Percentiles rank a stretch among this genome's conserved stretches.
These are phyloP conservation scores for Drosophila lacertosa DNA, from an alignment of 1,140 invertebrate genomes.

Conservation along the genomic window DNA sequence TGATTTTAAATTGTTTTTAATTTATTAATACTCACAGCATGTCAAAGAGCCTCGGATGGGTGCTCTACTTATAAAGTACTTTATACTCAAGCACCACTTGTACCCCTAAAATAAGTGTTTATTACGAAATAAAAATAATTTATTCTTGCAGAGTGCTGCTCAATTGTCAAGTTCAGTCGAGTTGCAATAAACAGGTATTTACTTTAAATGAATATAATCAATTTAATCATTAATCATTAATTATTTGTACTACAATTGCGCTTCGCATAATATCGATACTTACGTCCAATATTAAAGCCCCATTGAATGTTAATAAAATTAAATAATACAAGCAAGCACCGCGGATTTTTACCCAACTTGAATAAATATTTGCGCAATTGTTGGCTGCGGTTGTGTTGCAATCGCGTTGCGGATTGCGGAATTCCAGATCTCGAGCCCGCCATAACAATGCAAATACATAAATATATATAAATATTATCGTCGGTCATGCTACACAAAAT, in stretches of 20 bases:
- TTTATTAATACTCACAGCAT: not conserved
- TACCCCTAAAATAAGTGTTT: not conserved
- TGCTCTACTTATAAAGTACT: too few species aligned
- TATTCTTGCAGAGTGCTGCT: not conserved
- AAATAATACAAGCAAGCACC: slow-evolving; percentile 54
- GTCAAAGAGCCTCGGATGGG: not conserved
- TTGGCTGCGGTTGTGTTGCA: slow-evolving; percentile 48
- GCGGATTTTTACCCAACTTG: slow-evolving; percentile 36
- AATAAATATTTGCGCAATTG: slow-evolving; percentile 67
- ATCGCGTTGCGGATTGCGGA: slow-evolving; percentile 36
- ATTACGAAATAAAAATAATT: not conserved
- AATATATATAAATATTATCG: not conserved
- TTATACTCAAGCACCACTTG: too few species aligned
- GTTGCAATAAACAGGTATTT: slow-evolving; percentile 13
- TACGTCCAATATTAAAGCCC: slow-evolving; percentile 29
- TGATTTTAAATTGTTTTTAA: slow-evolving; percentile 5
- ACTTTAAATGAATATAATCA: slow-evolving; percentile 8
- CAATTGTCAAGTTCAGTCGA: slow-evolving; percentile 13
- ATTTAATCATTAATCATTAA: slow-evolving; percentile 43
- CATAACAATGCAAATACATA: not conserved
- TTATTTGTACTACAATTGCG: slow-evolving; percentile 62
- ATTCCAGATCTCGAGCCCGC: slow-evolving; percentile 2
- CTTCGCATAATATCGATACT: slow-evolving; percentile 28
- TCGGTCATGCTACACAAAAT: not conserved
- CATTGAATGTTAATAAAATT: slow-evolving; percentile 64